These are phyloP conservation scores for Lithosia quadra DNA, from an alignment of 2,888 invertebrate genomes.

Conservation along the genomic window DNA sequence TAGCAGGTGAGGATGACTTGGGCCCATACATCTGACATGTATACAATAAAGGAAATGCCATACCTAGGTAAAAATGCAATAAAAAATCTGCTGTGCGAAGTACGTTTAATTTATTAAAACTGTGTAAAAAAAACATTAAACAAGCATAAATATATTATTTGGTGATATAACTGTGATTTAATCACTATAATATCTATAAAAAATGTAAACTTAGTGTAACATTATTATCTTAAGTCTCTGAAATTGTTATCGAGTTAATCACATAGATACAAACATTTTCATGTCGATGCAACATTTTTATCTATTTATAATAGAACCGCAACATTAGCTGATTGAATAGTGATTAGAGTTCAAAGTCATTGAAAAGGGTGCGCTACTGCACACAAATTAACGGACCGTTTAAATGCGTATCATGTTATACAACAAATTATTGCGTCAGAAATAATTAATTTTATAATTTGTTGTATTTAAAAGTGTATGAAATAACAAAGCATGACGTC, in stretches of 20 bases:
- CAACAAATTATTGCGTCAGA: neutral
- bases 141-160: conserved; percentile 55
- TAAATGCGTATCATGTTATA: neutral
- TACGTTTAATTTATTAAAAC: conserved; percentile 48
- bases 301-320: neutral
- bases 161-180: conserved; percentile 61
- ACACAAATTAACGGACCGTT: neutral
- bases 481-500: neutral
- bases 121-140: conserved; percentile 53
- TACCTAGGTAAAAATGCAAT: neutral
- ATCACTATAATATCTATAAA: conserved; percentile 54
- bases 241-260: neutral
- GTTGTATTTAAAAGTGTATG: neutral
- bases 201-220: conserved; percentile 15
- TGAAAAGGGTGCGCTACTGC: neutral
- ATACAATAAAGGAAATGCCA: neutral
- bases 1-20: neutral
- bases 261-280: neutral
- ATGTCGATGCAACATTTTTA: neutral
- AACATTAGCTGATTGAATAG: neutral
- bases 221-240: conserved; percentile 6
- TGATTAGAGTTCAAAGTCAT: conserved; percentile 3
- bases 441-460: neutral
- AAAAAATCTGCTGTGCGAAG: conserved; percentile 24
- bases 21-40: neutral